Evolutionary conservation across 35 echinoderm and acorn worm genomes (phyloP).

Genomic region (Nesometra sesokonis): DNA sequence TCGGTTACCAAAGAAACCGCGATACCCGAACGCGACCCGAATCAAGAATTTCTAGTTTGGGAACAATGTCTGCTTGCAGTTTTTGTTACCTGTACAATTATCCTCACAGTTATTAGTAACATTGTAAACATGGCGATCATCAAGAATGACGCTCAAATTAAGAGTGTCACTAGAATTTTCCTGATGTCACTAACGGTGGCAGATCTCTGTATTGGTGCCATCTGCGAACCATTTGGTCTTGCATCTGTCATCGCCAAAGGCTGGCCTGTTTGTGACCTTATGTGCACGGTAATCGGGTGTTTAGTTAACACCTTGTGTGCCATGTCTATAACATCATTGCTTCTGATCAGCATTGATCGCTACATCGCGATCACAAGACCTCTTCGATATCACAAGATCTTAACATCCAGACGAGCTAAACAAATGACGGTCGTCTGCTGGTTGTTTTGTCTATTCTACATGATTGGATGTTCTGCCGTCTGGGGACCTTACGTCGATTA

Average conservation of each 20-base stretch:
- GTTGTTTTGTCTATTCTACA: background rate
- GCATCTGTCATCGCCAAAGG: background rate
- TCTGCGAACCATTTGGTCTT: constrained; percentile 11
- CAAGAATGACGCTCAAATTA: background rate
- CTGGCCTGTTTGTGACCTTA: background rate
- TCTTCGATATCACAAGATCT: constrained; percentile 9
- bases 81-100: background rate
- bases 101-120: background rate
- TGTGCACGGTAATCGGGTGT: constrained; percentile 2
- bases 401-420: background rate
- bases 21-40: background rate
- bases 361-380: constrained; percentile 24
- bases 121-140: background rate
- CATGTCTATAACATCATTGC: background rate
- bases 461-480: background rate
- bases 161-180: background rate
- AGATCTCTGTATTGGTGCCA: constrained; percentile 2
- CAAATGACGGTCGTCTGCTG: background rate
- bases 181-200: constrained; percentile 14
- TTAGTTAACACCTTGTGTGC: background rate
- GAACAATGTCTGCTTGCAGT: background rate
- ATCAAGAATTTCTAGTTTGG: background rate
- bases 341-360: constrained; percentile 9
- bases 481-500: background rate
- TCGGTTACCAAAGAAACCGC: too few species aligned